phyloP scores from a whole-genome alignment of 1,140 invertebrate species.

The Ooceraea biroi region DNA sequence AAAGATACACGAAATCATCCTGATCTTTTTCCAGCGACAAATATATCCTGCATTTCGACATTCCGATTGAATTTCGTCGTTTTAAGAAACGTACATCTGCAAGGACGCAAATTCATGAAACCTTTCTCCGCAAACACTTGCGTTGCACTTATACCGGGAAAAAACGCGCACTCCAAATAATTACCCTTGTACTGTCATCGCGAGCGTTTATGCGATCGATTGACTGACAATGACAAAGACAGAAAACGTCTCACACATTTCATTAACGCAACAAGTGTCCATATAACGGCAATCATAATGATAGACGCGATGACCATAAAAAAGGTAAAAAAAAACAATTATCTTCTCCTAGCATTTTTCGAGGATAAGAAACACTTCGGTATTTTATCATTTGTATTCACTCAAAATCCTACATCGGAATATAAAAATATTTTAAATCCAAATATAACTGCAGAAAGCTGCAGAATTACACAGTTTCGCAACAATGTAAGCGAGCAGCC shows the following conservation, averaged over 20 bases:
- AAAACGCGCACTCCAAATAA: background rate
- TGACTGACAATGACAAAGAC: background rate
- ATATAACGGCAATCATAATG: too few species aligned
- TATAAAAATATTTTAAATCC: conserved; percentile 11
- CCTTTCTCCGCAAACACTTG: background rate
- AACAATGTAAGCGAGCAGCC: background rate
- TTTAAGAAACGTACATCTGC: conserved; percentile 3
- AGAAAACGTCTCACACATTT: too few species aligned
- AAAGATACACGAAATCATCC: conserved; percentile 5
- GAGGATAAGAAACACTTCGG: background rate
- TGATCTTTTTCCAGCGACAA: background rate
- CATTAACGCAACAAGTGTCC: too few species aligned
- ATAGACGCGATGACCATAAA: background rate
- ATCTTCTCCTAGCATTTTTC: background rate
- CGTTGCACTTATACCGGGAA: background rate
- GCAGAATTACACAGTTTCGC: background rate
- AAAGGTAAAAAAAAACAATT: background rate
- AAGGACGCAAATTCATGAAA: conserved; percentile 19
- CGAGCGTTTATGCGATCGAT: background rate
- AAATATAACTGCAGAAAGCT: conserved; percentile 12
- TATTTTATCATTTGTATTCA: conserved; percentile 22
- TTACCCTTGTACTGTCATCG: conserved; percentile 5
- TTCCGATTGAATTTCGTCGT: conserved; percentile 11
- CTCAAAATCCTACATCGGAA: background rate
- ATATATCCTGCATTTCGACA: conserved; percentile 10